These are phyloP conservation scores for Rhyacichthys aspro DNA, from an alignment of 2,797 vertebrate species.

Conservation along the genomic window DNA sequence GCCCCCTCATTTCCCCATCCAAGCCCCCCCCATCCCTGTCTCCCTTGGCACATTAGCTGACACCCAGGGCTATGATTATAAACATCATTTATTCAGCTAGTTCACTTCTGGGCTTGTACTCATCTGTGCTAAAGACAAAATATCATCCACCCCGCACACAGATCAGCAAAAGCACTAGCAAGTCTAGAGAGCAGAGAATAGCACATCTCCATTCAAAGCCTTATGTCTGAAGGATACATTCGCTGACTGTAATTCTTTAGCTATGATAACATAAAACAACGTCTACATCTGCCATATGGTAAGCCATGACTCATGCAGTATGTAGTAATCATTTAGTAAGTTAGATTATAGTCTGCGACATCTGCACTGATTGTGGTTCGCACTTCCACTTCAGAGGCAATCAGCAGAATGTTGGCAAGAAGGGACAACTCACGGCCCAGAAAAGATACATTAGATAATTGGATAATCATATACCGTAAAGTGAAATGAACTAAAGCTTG, in stretches of 20 bases:
- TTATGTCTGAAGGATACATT: constrained; percentile 57
- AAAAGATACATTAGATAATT: constrained; percentile 11
- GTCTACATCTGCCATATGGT: constrained; percentile 57
- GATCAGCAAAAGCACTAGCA: constrained; percentile 27
- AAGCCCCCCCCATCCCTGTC: constrained; percentile 27
- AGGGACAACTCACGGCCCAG: constrained; percentile 13
- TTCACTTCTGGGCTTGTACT: constrained; percentile 54
- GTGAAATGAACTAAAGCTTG: background rate
- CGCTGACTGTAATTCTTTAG: constrained; percentile 18
- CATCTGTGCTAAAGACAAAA: constrained; percentile 56
- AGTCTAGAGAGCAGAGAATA: constrained; percentile 22
- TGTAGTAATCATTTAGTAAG: constrained; percentile 67
- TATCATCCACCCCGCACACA: constrained; percentile 32
- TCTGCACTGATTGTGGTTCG: constrained; percentile 62
- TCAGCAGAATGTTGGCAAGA: constrained; percentile 24
- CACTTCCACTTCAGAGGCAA: constrained; percentile 39
- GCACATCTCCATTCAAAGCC: constrained; percentile 17
- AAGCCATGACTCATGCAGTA: constrained; percentile 45
- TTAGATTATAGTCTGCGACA: constrained; percentile 66
- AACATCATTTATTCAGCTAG: constrained; percentile 73
- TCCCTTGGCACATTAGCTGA: constrained; percentile 69
- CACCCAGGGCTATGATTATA: constrained; percentile 72
- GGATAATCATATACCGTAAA: constrained; percentile 12
- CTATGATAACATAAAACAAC: constrained; percentile 29
- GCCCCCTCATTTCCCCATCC: constrained; percentile 20